phyloP scores from a whole-genome alignment of 1,140 invertebrate genomes.

The Cepaea nemoralis region DNA sequence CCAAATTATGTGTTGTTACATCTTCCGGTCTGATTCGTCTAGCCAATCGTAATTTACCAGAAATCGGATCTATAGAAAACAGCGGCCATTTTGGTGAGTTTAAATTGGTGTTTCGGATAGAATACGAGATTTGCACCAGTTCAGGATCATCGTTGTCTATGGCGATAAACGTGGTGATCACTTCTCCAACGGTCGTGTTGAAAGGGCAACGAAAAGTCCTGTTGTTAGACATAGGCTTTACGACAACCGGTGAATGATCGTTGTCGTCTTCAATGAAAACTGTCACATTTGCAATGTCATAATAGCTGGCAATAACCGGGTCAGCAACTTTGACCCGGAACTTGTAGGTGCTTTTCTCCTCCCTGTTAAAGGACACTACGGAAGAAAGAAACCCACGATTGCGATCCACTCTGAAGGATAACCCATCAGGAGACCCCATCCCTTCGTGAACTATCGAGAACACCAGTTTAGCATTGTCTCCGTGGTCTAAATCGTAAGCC shows the following conservation, averaged over 20 bases:
- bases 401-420: constrained; percentile 76
- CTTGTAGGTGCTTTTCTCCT: constrained; percentile 82
- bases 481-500: constrained; percentile 90
- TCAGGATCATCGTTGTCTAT: constrained; percentile 56
- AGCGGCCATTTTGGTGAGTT: constrained; percentile 67
- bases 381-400: constrained; percentile 71
- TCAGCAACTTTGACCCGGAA: constrained; percentile 81
- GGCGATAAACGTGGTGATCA: constrained; percentile 53
- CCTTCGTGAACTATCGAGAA: constrained; percentile 77
- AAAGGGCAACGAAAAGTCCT: constrained; percentile 52
- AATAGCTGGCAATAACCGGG: constrained; percentile 76
- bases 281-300: constrained; percentile 74
- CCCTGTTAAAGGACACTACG: constrained; percentile 86
- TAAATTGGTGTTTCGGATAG: constrained; percentile 72
- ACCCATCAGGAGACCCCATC: constrained; percentile 11
- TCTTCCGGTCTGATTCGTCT: constrained; percentile 73
- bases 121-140: constrained; percentile 52
- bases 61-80: constrained; percentile 88
- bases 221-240: constrained; percentile 55
- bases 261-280: constrained; percentile 82
- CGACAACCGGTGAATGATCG: constrained; percentile 86
- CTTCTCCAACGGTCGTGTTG: constrained; percentile 48
- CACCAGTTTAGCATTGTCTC: constrained; percentile 85
- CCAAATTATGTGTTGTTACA: constrained; percentile 28
- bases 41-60: constrained; percentile 85